These are phyloP conservation scores for Crax fasciolata DNA, from an alignment of 2,797 vertebrate species.

Conservation along the genomic window DNA sequence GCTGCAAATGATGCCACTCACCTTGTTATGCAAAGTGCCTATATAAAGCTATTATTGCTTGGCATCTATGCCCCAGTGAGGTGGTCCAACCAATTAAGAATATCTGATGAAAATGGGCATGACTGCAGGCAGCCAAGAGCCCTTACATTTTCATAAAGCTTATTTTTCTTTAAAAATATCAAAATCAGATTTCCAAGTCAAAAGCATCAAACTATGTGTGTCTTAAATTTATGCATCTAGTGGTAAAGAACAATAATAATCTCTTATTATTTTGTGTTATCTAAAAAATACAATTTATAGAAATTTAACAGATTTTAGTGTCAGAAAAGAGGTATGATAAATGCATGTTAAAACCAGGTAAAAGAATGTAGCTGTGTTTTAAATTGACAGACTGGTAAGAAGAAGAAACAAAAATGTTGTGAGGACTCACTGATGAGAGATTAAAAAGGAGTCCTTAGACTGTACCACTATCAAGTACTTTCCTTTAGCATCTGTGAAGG, in stretches of 20 bases:
- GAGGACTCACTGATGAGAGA: not conserved
- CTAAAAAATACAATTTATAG: not conserved
- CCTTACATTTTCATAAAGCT: not conserved
- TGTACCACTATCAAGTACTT: fast-evolving
- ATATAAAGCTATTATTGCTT: not conserved
- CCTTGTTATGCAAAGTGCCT: not conserved
- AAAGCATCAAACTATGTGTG: not conserved
- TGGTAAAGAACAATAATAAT: not conserved
- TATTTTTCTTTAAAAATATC: not conserved
- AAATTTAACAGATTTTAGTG: not conserved
- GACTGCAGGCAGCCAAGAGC: not conserved
- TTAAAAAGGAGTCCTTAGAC: not conserved
- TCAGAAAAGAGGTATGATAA: not conserved
- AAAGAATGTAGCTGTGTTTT: not conserved
- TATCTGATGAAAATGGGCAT: not conserved
- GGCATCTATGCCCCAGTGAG: not conserved
- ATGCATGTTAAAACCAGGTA: not conserved
- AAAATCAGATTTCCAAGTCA: not conserved
- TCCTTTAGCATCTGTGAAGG: not conserved
- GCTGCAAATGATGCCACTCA: constrained; percentile 11
- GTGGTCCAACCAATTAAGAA: not conserved
- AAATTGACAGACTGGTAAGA: not conserved
- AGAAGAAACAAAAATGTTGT: not conserved
- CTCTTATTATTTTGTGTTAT: not conserved
- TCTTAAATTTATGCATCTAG: not conserved